Percentiles rank a stretch among this genome's conserved stretches.
Conservation (phyloP, 2,113 vertebrate species). For the Bujurquina vittata region DNA sequence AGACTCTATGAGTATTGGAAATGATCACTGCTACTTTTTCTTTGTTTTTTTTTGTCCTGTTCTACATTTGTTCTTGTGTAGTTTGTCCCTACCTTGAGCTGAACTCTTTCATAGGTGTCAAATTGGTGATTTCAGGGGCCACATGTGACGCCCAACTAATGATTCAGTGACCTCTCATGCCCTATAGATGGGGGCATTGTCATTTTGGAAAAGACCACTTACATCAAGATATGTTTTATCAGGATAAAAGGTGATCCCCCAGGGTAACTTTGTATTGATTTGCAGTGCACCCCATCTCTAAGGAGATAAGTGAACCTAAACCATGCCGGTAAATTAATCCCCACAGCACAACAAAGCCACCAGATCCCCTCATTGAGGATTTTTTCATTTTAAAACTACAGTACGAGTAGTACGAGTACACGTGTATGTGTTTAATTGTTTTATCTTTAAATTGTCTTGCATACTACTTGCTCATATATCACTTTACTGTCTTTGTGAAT, state of each 20-base stretch:
- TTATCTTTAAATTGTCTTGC: background rate
- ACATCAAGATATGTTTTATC: slow-evolving; percentile 5
- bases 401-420: no score
- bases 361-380: background rate
- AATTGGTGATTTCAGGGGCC: background rate
- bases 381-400: slow-evolving; percentile 1
- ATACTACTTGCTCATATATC: background rate
- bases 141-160: background rate
- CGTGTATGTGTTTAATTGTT: background rate
- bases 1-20: background rate
- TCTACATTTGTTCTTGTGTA: background rate
- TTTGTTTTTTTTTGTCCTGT: background rate
- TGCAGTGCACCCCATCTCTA: background rate
- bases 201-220: slow-evolving; percentile 10
- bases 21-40: background rate
- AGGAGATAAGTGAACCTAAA: slow-evolving; percentile 9
- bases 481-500: slow-evolving; percentile 31
- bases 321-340: background rate
- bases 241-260: background rate
- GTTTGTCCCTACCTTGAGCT: background rate
- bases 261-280: slow-evolving; percentile 10
- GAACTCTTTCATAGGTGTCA: background rate
- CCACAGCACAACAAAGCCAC: background rate
- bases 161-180: background rate
- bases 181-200: slow-evolving; percentile 8